Percentiles rank a stretch among this genome's conserved stretches.
Evolutionary conservation across 1,140 invertebrate species (phyloP).

Genomic region (Calliphora vicina): DNA sequence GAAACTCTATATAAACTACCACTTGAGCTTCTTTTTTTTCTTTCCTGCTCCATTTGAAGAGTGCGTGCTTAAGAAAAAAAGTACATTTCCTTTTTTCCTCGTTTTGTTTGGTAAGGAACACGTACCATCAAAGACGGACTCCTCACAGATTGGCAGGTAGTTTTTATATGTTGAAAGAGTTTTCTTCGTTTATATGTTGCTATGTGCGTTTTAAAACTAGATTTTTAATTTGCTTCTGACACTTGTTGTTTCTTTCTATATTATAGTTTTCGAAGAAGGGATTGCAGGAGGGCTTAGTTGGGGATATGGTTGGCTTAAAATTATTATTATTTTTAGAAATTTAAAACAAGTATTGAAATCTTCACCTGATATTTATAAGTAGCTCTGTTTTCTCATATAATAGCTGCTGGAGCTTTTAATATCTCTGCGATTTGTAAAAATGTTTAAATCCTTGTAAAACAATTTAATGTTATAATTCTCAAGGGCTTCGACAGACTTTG

Average conservation of each 20-base stretch:
- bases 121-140: background rate
- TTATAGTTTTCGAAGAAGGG: too few relatives aligned
- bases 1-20: background rate
- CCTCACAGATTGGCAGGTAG: background rate
- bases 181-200: background rate
- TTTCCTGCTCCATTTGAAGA: background rate
- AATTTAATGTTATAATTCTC: too few relatives aligned
- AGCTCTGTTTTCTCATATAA: too few relatives aligned
- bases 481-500: too few relatives aligned
- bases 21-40: background rate
- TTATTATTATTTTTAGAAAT: too few relatives aligned
- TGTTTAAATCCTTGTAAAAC: too few relatives aligned
- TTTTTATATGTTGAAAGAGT: background rate
- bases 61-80: background rate
- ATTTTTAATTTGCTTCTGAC: background rate
- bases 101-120: background rate
- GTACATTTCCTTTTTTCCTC: background rate
- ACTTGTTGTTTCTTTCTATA: background rate
- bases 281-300: too few relatives aligned
- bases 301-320: too few relatives aligned
- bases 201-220: background rate
- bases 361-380: too few relatives aligned
- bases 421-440: too few relatives aligned
- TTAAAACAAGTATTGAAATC: too few relatives aligned
- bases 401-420: too few relatives aligned